Percentiles rank a stretch among this genome's conserved stretches.
phyloP scores from a whole-genome alignment of 2,113 vertebrate species.

The Bubo bubo region DNA sequence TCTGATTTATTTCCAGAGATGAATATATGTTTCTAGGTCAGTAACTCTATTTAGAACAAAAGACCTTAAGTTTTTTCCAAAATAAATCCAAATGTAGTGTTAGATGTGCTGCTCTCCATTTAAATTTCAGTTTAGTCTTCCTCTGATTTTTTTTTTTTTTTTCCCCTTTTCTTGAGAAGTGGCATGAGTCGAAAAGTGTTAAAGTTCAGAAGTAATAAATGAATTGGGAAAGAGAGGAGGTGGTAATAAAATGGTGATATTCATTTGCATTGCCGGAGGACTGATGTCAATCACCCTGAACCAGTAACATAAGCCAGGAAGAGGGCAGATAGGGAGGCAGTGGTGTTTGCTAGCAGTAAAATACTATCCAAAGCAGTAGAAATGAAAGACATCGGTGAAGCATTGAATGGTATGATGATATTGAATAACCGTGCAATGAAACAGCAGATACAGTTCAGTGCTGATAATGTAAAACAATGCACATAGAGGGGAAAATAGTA shows the following conservation, averaged over 20 bases:
- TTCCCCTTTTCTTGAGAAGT: neutral
- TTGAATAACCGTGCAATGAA: neutral
- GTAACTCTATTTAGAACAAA: conserved; percentile 57
- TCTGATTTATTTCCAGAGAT: conserved; percentile 69
- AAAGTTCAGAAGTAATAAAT: neutral
- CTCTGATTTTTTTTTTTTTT: neutral
- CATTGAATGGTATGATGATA: neutral
- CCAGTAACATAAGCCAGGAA: neutral
- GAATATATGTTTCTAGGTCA: conserved; percentile 55
- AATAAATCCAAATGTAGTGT: neutral
- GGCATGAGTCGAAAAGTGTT: neutral
- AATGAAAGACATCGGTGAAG: neutral
- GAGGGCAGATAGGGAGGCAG: neutral
- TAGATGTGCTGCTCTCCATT: neutral
- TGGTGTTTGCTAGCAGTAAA: neutral
- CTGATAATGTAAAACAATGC: neutral
- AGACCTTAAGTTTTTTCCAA: neutral
- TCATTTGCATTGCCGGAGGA: neutral
- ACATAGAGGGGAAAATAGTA: neutral
- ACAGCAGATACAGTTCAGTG: neutral
- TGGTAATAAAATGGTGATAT: neutral
- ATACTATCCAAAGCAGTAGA: neutral
- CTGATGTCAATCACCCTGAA: neutral
- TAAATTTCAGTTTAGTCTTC: neutral
- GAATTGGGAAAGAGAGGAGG: neutral